Conservation (phyloP, 2,888 invertebrate genomes). For the Anoncus sp. region DNA sequence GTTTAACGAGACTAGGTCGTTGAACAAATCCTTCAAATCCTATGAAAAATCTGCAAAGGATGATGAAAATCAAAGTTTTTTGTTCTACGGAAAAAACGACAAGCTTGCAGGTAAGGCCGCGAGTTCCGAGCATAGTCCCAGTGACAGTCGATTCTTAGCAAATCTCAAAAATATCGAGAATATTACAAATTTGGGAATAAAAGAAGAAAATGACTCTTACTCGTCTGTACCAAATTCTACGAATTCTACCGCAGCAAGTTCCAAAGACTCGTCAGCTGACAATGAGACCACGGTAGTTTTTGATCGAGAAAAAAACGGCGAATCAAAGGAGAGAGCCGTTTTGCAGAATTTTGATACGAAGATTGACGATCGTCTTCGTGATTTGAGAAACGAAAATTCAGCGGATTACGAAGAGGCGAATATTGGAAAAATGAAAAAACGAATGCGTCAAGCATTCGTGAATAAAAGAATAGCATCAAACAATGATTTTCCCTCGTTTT, state of each 20-base stretch:
- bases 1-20: slow-evolving; percentile 1
- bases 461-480: slow-evolving; percentile 10
- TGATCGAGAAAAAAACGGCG: not conserved
- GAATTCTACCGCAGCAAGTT: not conserved
- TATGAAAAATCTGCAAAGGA: slow-evolving; percentile 8
- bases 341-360: slow-evolving; percentile 20
- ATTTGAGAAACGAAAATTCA: not conserved
- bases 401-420: not conserved
- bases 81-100: slow-evolving; percentile 37
- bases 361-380: slow-evolving; percentile 8
- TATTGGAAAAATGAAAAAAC: not conserved
- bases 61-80: slow-evolving; percentile 45
- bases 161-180: no score
- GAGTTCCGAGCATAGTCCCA: not conserved
- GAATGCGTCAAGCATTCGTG: not conserved
- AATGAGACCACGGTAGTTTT: not conserved
- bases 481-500: slow-evolving; percentile 9
- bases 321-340: not conserved
- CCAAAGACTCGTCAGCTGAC: not conserved
- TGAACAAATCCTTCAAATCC: not conserved
- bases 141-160: not conserved
- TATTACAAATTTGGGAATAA: not conserved
- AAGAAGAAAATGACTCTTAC: slow-evolving; percentile 2
- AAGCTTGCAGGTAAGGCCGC: not conserved
- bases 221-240: not conserved